Evolutionary conservation across 2,888 invertebrate species (phyloP), one percentile per base, ranked within the genome.

Genomic region (Lepetodrilus schrolli): DNA sequence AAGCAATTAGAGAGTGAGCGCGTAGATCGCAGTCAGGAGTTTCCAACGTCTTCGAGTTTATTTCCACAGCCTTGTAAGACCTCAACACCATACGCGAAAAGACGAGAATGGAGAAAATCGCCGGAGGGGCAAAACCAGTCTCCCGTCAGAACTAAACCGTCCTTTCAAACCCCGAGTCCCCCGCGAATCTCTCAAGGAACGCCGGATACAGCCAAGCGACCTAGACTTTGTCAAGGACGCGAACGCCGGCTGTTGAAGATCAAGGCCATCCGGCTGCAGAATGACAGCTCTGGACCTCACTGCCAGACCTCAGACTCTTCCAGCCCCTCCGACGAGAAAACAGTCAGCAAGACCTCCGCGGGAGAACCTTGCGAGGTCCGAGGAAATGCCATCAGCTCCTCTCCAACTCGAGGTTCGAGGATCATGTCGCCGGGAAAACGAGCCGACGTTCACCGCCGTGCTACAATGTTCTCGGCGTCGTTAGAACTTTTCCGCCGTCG

Each of bases 401-500:
- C 38, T 1, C 38, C 26, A 26, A 26, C 68, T 10, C 38, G 43
- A 21, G n/a, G n/a, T n/a, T n/a, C 68, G 8, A 26, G 68, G 1
- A 30, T 47, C 21, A 47, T 43, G 38, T 68, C 68, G 8, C 68
- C 68, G 8, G 43, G 43, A 4, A 68, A 68, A 17, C 23, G 68
- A 26, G 68, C 38, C 17, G 68, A 68, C 26, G 68, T 68, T 23
- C 38, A 68, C 26, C 10, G 43, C 21, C 43, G 68, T 1, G 43
- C 68, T 8, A 68, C 26, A 17, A 10, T 38, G 13, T 68, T 68
- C 47, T 68, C 68, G 17, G 47, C 68, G 26, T 68, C 68, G 21
- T 30, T 68, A 10, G 68, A 68, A 30, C 43, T 68, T 21, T 68
- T 68, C 68, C 43, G 68, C 43, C 43, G 68, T 4, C 43, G 68